A percentile compares a stretch with the other conserved stretches of the same genome.
These are phyloP conservation scores for Diorhabda elongata DNA, from an alignment of 1,140 invertebrate species.

Conservation along the genomic window DNA sequence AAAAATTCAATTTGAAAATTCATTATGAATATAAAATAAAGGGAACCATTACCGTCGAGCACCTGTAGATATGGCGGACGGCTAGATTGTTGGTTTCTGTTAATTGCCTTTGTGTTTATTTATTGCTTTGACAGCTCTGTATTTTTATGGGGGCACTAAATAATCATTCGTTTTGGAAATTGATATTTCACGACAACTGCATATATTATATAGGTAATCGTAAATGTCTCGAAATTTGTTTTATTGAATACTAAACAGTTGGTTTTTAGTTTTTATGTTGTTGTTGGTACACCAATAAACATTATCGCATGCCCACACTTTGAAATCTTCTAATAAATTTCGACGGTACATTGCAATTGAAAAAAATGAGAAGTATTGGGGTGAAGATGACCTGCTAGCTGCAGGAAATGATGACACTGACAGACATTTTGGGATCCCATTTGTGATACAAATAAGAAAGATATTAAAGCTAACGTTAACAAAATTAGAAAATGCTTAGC, in stretches of 20 bases:
- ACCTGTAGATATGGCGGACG: conserved; percentile 23
- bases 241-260: neutral
- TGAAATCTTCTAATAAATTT: too few species aligned
- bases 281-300: neutral
- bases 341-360: too few species aligned
- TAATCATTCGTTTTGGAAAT: conserved; percentile 27
- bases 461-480: too few species aligned
- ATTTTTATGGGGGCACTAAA: conserved; percentile 29
- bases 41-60: conserved; percentile 16
- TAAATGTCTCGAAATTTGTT: conserved; percentile 1
- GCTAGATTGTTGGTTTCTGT: conserved; percentile 26
- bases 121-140: conserved; percentile 27
- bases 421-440: too few species aligned
- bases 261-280: neutral
- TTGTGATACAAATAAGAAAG: too few species aligned
- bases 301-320: too few species aligned
- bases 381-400: too few species aligned
- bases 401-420: too few species aligned
- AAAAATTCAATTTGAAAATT: conserved; percentile 21
- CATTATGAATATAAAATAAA: conserved; percentile 15
- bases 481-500: too few species aligned
- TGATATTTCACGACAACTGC: conserved; percentile 24
- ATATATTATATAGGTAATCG: neutral
- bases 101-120: conserved; percentile 31
- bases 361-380: too few species aligned